A percentile compares a stretch with the other conserved stretches of the same genome.
These are phyloP conservation scores for Leiothrix lutea DNA, from an alignment of 2,113 vertebrate genomes.

Conservation along the genomic window DNA sequence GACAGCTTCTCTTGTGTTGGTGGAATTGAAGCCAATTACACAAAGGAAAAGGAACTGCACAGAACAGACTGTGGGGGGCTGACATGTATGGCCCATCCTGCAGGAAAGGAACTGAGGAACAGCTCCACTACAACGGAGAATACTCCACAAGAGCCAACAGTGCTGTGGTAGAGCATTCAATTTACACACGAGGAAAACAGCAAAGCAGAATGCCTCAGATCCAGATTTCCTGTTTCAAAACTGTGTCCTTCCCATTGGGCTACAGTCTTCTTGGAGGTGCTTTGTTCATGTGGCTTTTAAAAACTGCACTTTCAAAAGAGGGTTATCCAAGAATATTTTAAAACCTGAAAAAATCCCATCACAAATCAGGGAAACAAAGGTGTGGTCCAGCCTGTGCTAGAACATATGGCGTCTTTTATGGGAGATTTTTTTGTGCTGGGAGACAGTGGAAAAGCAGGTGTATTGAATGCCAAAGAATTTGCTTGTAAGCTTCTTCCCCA, in stretches of 20 bases:
- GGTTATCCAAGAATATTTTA: neutral
- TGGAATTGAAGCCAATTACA: neutral
- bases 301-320: neutral
- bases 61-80: neutral
- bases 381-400: accelerated
- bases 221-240: neutral
- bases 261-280: neutral
- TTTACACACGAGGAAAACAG: accelerated
- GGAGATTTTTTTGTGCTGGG: neutral
- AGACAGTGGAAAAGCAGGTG: neutral
- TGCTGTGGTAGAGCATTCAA: accelerated
- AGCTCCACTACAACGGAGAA: neutral
- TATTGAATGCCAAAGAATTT: neutral
- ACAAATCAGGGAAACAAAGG: neutral
- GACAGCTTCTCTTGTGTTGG: neutral
- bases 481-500: neutral
- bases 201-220: neutral
- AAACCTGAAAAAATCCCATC: neutral
- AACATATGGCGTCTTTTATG: neutral
- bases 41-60: neutral
- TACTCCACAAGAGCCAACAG: neutral
- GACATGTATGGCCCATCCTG: neutral
- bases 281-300: neutral
- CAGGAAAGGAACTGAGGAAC: neutral
- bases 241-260: neutral